Percentiles rank a stretch among this genome's conserved stretches.
These are phyloP conservation scores for Callimorpha dominula DNA, from an alignment of 2,888 invertebrate species.

Conservation along the genomic window DNA sequence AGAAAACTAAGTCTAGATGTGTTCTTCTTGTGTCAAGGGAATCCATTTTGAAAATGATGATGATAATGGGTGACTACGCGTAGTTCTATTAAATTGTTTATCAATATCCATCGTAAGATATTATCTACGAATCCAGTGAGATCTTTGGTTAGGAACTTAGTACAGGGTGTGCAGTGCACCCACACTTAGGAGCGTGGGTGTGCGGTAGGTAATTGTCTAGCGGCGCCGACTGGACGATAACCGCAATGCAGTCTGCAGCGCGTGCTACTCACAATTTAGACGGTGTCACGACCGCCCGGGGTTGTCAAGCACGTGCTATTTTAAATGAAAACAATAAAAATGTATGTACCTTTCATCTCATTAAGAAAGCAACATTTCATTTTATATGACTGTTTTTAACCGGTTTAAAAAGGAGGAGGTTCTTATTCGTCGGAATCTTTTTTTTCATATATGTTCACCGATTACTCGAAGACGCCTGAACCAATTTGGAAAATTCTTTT, in stretches of 20 bases:
- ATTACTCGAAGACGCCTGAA: too few relatives aligned
- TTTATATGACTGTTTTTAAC: too few relatives aligned
- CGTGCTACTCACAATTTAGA: conserved; percentile 69
- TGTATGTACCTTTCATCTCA: not conserved
- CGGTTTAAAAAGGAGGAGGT: too few relatives aligned
- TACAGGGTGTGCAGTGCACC: not conserved
- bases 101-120: not conserved
- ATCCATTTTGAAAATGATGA: too few relatives aligned
- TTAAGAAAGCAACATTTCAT: not conserved
- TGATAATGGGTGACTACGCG: too few relatives aligned
- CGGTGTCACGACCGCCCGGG: conserved; percentile 52
- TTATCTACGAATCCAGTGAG: not conserved
- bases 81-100: not conserved
- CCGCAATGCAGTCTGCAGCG: conserved; percentile 60
- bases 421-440: too few relatives aligned
- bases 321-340: not conserved
- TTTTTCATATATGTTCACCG: too few relatives aligned
- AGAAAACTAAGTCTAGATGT: too few relatives aligned
- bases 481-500: too few relatives aligned
- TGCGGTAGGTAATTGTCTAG: conserved; percentile 37
- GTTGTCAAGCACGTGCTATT: conserved; percentile 42
- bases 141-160: not conserved
- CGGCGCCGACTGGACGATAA: conserved; percentile 45
- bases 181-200: conserved; percentile 30
- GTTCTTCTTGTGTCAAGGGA: too few relatives aligned